A percentile compares a stretch with the other conserved stretches of the same genome.
phyloP scores from a whole-genome alignment of 2,888 invertebrate genomes.

The Campoplex capitator region DNA sequence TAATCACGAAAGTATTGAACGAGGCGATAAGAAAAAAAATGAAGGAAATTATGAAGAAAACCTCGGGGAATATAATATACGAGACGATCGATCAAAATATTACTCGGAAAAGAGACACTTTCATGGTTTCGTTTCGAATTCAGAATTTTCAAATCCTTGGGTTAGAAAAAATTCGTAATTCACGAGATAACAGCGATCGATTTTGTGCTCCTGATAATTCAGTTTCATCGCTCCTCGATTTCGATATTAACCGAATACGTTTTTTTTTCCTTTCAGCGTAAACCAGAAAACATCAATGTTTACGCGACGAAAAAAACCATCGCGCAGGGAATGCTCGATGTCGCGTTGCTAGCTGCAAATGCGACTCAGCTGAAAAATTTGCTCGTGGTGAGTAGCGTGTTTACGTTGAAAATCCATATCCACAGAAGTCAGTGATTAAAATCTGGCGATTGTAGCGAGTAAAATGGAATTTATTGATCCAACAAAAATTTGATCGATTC shows the following conservation, averaged over 20 bases:
- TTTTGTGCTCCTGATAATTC: not conserved
- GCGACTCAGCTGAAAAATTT: conserved; percentile 95
- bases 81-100: not conserved
- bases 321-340: conserved; percentile 95
- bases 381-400: conserved; percentile 86
- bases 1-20: not conserved
- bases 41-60: not conserved
- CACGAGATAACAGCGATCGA: not conserved
- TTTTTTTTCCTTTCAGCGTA: conserved; percentile 79
- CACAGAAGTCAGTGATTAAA: no score
- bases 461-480: no score
- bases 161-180: conserved; percentile 4
- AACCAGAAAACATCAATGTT: conserved; percentile 92
- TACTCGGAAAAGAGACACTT: not conserved
- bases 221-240: not conserved
- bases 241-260: not conserved
- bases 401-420: not conserved
- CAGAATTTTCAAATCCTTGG: not conserved
- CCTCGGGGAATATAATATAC: not conserved
- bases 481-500: no score
- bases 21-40: not conserved
- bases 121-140: not conserved
- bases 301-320: conserved; percentile 97
- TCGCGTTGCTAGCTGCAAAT: conserved; percentile 94
- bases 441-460: no score